A percentile compares a stretch with the other conserved stretches of the same genome.
Conservation (phyloP, 1,140 invertebrate species). For the Drosophila navojoa region DNA sequence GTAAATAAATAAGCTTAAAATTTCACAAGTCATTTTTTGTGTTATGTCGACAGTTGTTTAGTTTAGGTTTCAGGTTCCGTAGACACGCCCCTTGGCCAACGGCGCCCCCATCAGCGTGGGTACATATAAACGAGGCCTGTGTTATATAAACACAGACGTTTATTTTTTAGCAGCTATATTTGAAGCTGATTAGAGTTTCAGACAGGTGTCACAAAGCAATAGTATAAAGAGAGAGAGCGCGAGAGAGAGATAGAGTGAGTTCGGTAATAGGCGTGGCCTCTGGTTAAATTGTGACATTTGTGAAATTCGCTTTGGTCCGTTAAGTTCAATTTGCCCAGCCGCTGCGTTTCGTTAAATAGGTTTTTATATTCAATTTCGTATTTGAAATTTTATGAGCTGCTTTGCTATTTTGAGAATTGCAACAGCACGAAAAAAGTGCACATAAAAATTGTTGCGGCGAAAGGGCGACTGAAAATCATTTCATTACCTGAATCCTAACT, state of each 20-base stretch:
- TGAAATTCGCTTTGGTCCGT: conserved; percentile 5
- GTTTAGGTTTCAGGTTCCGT: conserved; percentile 39
- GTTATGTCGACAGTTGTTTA: conserved; percentile 65
- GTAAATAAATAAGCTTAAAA: conserved; percentile 58
- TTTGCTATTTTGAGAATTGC: neutral
- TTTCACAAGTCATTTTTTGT: conserved; percentile 59
- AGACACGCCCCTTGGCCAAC: neutral
- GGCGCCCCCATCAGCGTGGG: neutral
- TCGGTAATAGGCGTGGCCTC: conserved; percentile 38
- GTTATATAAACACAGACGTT: conserved; percentile 71
- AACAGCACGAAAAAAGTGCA: conserved; percentile 3
- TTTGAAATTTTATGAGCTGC: conserved; percentile 17
- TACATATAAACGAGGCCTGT: conserved; percentile 24
- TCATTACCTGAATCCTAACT: conserved; percentile 45
- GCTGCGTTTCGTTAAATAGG: neutral
- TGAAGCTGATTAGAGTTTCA: conserved; percentile 68
- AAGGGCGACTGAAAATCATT: conserved; percentile 36
- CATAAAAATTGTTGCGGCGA: conserved; percentile 64
- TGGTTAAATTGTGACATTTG: conserved; percentile 34
- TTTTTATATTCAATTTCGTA: neutral
- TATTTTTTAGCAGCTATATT: conserved; percentile 35
- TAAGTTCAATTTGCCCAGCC: conserved; percentile 15
- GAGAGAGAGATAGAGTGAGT: neutral
- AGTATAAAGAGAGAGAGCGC: no score
- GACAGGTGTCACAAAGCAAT: conserved; percentile 48